phyloP scores from a whole-genome alignment of 1,140 invertebrate species.

The Hetaerina americana region DNA sequence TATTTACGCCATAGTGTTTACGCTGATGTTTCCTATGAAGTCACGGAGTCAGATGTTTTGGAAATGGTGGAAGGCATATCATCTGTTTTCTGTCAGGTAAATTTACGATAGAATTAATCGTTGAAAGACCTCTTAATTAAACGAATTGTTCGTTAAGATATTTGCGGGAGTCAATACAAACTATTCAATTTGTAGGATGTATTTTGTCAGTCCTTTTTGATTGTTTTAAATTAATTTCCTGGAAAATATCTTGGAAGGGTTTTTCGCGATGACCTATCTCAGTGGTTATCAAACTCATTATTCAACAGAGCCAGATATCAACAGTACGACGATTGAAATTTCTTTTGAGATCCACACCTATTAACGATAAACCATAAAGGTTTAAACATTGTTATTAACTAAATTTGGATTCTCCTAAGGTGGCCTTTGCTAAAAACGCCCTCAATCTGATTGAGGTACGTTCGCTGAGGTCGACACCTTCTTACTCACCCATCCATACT shows the following conservation, averaged over 20 bases:
- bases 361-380: background rate
- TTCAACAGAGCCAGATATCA: background rate
- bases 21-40: constrained; percentile 54
- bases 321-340: background rate
- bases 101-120: too few relatives aligned
- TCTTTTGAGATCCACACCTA: background rate
- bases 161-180: too few relatives aligned
- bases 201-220: too few relatives aligned
- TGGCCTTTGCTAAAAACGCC: background rate
- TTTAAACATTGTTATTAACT: too few relatives aligned
- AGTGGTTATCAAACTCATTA: background rate
- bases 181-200: too few relatives aligned
- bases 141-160: too few relatives aligned
- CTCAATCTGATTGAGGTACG: background rate
- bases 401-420: background rate
- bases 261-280: too few relatives aligned
- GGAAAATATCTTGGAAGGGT: too few relatives aligned
- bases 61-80: constrained; percentile 65
- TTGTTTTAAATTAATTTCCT: too few relatives aligned
- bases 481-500: background rate
- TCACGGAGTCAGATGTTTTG: constrained; percentile 68
- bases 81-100: constrained; percentile 54
- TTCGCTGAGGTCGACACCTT: too few relatives aligned
- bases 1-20: constrained; percentile 59
- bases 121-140: too few relatives aligned